Evolutionary conservation across 2,888 invertebrate genomes (phyloP).

Genomic region (Machimus rusticus): DNA sequence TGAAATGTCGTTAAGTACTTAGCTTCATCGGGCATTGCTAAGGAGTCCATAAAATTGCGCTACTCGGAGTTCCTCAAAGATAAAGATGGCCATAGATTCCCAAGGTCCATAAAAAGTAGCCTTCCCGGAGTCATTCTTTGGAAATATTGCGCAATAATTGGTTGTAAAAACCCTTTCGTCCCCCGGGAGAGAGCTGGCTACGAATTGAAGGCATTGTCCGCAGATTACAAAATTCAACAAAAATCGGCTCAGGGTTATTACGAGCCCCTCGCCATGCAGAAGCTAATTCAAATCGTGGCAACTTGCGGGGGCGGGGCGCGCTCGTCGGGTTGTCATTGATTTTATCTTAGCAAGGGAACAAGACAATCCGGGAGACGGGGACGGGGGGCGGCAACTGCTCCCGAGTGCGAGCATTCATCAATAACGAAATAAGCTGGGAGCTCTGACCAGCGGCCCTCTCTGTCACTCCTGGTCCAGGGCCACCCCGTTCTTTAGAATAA

Average conservation of each 20-base stretch:
- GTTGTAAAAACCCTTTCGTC: conserved; percentile 24
- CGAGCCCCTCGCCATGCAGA: not conserved
- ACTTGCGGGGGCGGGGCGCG: not conserved
- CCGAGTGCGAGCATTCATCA: conserved; percentile 27
- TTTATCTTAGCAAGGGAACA: conserved; percentile 29
- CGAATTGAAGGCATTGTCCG: conserved; percentile 21
- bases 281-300: conserved; percentile 21
- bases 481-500: conserved; percentile 13
- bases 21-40: not conserved
- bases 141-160: conserved; percentile 17
- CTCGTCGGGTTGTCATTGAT: conserved; percentile 20
- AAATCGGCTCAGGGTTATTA: conserved; percentile 35
- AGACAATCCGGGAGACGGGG: not conserved
- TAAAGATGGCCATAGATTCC: not conserved
- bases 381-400: not conserved
- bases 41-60: not conserved
- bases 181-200: not conserved
- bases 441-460: not conserved
- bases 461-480: not conserved
- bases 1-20: not conserved
- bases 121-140: not conserved
- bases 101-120: not conserved
- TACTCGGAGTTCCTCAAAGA: not conserved
- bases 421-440: conserved; percentile 18
- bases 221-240: conserved; percentile 33